A percentile compares a stretch with the other conserved stretches of the same genome.
Conservation (phyloP, 1,140 invertebrate species). For the Monochamus saltuarius region DNA sequence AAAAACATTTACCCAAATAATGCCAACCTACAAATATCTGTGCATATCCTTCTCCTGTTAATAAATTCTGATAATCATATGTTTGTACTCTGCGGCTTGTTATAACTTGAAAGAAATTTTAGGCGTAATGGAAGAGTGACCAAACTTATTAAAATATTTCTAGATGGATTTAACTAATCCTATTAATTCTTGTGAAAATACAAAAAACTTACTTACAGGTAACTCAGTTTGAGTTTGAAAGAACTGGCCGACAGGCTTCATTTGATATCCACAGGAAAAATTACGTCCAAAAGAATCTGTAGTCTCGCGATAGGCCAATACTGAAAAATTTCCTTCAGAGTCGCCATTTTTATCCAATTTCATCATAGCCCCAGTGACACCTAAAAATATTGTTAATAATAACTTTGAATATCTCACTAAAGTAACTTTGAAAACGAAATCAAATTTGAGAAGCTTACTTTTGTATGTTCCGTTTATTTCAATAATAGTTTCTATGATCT, state of each 20-base stretch:
- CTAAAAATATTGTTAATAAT: slow-evolving; percentile 56
- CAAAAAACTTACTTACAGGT: slow-evolving; percentile 64
- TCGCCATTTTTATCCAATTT: slow-evolving; percentile 90
- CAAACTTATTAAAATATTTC: too few relatives aligned
- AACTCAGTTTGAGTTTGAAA: slow-evolving; percentile 59
- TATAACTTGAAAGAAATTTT: too few relatives aligned
- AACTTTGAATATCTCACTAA: too few relatives aligned
- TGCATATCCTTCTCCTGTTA: too few relatives aligned
- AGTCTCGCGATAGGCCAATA: slow-evolving; percentile 63
- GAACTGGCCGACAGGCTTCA: slow-evolving; percentile 81
- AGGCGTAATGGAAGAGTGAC: too few relatives aligned
- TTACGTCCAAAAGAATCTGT: slow-evolving; percentile 53
- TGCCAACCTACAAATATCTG: too few relatives aligned
- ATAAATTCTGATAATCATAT: too few relatives aligned
- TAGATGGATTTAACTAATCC: neutral
- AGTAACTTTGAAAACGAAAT: too few relatives aligned
- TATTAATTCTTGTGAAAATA: slow-evolving; percentile 10
- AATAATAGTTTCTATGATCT: slow-evolving; percentile 78
- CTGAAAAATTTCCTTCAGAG: slow-evolving; percentile 95
- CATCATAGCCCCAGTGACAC: slow-evolving; percentile 88
- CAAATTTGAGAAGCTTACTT: slow-evolving; percentile 58
- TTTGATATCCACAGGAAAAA: slow-evolving; percentile 70
- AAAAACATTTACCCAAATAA: too few relatives aligned
- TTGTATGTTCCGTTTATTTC: slow-evolving; percentile 69
- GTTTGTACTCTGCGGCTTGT: too few relatives aligned